A percentile compares a stretch with the other conserved stretches of the same genome.
Conservation (phyloP, 2,888 invertebrate genomes). For the Pammene fasciana region DNA sequence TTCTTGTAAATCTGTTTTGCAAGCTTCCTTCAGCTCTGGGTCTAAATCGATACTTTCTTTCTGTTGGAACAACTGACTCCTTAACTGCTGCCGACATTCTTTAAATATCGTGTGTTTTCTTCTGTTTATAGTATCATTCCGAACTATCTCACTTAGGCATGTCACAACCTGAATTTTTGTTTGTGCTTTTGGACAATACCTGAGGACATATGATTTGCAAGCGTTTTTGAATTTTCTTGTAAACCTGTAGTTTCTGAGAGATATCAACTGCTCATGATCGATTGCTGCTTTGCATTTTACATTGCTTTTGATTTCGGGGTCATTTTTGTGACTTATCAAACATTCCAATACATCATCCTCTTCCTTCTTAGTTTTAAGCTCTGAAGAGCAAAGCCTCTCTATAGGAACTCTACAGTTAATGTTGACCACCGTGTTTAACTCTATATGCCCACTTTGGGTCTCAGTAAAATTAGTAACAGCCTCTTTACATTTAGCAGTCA, state of each 20-base stretch:
- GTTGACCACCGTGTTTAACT: slow-evolving; percentile 94
- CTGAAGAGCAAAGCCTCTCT: slow-evolving; percentile 88
- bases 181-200: slow-evolving; percentile 87
- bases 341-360: slow-evolving; percentile 97
- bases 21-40: slow-evolving; percentile 91
- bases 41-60: slow-evolving; percentile 94
- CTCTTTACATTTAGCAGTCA: slow-evolving; percentile 87
- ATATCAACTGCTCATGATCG: slow-evolving; percentile 98
- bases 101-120: slow-evolving; percentile 91
- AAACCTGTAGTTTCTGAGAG: slow-evolving; percentile 96
- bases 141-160: slow-evolving; percentile 94
- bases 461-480: slow-evolving; percentile 94
- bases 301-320: slow-evolving; percentile 89
- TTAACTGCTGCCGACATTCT: slow-evolving; percentile 95
- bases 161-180: slow-evolving; percentile 91
- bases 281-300: slow-evolving; percentile 95
- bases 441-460: slow-evolving; percentile 93
- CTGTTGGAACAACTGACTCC: slow-evolving; percentile 95
- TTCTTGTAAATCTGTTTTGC: slow-evolving; percentile 89
- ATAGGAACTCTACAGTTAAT: slow-evolving; percentile 92
- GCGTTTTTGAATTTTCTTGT: slow-evolving; percentile 97
- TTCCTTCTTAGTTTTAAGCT: slow-evolving; percentile 87
- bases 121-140: slow-evolving; percentile 92
- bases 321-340: slow-evolving; percentile 95
- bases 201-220: slow-evolving; percentile 91